Percentiles rank a stretch among this genome's conserved stretches.
phyloP scores from a whole-genome alignment of 2,888 invertebrate species.

The Lasioglossum leucozonium region DNA sequence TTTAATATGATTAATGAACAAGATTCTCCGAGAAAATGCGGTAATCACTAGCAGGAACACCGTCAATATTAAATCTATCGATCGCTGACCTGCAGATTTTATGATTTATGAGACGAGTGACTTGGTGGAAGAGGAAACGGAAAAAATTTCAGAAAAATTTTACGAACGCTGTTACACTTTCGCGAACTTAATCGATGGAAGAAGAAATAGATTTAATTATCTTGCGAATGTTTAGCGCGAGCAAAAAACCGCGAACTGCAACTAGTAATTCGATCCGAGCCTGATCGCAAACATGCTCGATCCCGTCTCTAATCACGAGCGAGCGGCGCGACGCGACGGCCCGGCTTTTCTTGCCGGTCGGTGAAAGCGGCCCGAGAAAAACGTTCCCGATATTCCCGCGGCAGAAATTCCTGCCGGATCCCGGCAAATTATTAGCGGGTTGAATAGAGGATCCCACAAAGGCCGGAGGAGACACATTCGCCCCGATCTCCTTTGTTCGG shows the following conservation, averaged over 20 bases:
- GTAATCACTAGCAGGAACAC: too few relatives aligned
- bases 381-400: slow-evolving; percentile 29
- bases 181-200: too few relatives aligned
- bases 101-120: too few relatives aligned
- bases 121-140: background rate
- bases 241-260: too few relatives aligned
- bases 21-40: too few relatives aligned
- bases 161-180: too few relatives aligned
- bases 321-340: background rate
- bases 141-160: background rate
- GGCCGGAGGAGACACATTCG: slow-evolving; percentile 37
- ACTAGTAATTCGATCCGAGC: background rate
- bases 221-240: too few relatives aligned
- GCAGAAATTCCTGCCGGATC: background rate
- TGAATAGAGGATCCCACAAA: slow-evolving; percentile 43
- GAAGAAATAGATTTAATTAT: too few relatives aligned
- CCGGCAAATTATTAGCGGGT: slow-evolving; percentile 40
- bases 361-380: slow-evolving; percentile 8
- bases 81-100: too few relatives aligned
- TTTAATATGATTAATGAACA: background rate
- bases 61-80: background rate
- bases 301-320: background rate
- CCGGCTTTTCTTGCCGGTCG: background rate
- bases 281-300: background rate
- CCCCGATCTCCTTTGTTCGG: slow-evolving; percentile 40